Evolutionary conservation across 2,113 vertebrate species (phyloP), one percentile per base, ranked within the genome.

Genomic region (Oceanites oceanicus): DNA sequence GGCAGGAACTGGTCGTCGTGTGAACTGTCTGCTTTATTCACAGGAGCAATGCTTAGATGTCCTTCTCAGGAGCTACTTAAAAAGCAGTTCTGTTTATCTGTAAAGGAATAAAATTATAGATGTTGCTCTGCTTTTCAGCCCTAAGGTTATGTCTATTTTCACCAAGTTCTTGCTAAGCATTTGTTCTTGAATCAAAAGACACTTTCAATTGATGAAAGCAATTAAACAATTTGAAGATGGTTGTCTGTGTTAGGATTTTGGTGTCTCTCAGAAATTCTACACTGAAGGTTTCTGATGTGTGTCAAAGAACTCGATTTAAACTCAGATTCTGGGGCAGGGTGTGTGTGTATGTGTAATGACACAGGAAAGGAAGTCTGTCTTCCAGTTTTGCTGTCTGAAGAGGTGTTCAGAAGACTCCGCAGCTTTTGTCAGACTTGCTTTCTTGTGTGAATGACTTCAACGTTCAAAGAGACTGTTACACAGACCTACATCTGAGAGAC

Each of bases 171-270:
- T 86, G 81, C 91, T 93, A 77, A 91, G 81, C 85, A 97, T 96
- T 97, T 97, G 97, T 97, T 96, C 95, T 95, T 73, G 81, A 96
- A 96, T 97, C 96, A 97, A 97, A 97, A 97, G 97, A 78, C 63
- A 76, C 55, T 94, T 96, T 86, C 74, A 21, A 80, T 96, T 96
- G 94, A 97, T 97, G 94, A 97, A 97, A 97, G 95, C 87, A 94
- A 96, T 97, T 95, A 96, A 92, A 94, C 71, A 58, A 80, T 96
- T 97, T 96, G 95, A 90, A 86, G 92, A 53, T 80, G 77, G 30
- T 55, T 96, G 95, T 91, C 96, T 95, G 67, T 40, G 71, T 97
- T 94, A 95, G 91, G 95, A 96, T 91, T 91, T 90, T 74, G 73
- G 70, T 92, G 77, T 91, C 65, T 90, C 55, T 97, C 94, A 97